Conservation (phyloP, 1,140 invertebrate genomes). For the Drosophila ohnishii region DNA sequence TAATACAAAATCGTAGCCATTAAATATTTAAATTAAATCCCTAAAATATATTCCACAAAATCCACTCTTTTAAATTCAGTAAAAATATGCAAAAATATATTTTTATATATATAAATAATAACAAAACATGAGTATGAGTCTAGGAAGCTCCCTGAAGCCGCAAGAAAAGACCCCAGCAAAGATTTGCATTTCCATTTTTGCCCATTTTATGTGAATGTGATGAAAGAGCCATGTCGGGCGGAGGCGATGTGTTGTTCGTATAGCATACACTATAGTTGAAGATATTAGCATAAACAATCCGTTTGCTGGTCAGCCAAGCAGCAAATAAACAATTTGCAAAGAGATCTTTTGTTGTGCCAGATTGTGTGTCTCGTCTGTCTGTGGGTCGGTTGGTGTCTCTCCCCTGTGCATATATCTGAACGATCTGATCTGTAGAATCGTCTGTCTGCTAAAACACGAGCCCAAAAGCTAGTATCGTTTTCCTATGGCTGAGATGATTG, state of each 20-base stretch:
- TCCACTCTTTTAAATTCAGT: neutral
- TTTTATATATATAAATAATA: neutral
- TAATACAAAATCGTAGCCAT: neutral
- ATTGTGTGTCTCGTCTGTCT: conserved; percentile 22
- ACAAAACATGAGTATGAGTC: neutral
- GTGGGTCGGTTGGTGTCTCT: conserved; percentile 1
- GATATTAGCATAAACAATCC: conserved; percentile 53
- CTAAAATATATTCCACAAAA: conserved; percentile 3
- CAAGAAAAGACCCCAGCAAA: conserved; percentile 12
- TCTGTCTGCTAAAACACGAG: conserved; percentile 13
- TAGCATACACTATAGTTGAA: conserved; percentile 8
- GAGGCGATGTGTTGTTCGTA: conserved; percentile 7
- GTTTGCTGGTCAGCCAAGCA: conserved; percentile 49
- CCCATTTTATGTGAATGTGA: conserved; percentile 30
- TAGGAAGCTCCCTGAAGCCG: conserved; percentile 13
- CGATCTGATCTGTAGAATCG: conserved; percentile 17
- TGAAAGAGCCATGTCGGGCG: conserved; percentile 25
- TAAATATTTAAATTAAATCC: neutral
- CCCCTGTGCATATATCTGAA: conserved; percentile 26
- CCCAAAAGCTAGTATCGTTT: neutral
- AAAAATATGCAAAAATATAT: conserved; percentile 9
- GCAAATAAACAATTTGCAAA: conserved; percentile 57
- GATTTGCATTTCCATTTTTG: conserved; percentile 15
- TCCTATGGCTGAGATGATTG: neutral
- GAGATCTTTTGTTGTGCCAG: conserved; percentile 47